Evolutionary conservation across 2,797 vertebrate genomes (phyloP).

Genomic region (Sebastes matsubarae): DNA sequence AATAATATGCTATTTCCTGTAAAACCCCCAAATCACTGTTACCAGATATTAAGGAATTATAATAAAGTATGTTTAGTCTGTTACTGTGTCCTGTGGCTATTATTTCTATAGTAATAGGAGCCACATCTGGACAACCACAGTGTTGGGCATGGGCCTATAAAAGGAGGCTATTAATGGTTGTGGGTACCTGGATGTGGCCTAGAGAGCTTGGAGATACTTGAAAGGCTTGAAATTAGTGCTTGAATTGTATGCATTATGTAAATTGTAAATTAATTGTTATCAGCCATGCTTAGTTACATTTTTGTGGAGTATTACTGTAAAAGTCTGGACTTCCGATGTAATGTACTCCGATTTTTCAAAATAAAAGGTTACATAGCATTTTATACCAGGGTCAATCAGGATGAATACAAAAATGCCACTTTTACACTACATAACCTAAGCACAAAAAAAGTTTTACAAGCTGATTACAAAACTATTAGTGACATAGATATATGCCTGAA

Average conservation of each 20-base stretch:
- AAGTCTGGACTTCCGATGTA: constrained; percentile 26
- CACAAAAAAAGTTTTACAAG: not conserved
- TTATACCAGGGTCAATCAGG: not conserved
- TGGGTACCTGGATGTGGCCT: not conserved
- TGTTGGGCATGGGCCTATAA: not conserved
- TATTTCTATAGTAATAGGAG: not conserved
- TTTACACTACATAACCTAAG: not conserved
- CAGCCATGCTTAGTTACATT: too few relatives aligned
- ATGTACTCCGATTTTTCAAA: not conserved
- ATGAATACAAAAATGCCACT: not conserved
- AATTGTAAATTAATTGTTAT: too few relatives aligned
- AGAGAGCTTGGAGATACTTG: not conserved
- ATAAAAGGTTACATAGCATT: not conserved
- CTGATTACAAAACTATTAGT: not conserved
- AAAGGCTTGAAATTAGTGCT: not conserved
- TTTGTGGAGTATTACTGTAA: not conserved
- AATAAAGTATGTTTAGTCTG: not conserved
- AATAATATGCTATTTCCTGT: not conserved
- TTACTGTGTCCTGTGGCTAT: not conserved
- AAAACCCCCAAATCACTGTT: not conserved
- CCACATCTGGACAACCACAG: not conserved
- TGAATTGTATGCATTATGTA: not conserved
- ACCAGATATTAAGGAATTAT: not conserved
- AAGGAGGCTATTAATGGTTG: not conserved
- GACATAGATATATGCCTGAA: not conserved